Percentiles rank a stretch among this genome's conserved stretches.
Conservation (phyloP, 2,888 invertebrate genomes). For the Ochlodes sylvanus region DNA sequence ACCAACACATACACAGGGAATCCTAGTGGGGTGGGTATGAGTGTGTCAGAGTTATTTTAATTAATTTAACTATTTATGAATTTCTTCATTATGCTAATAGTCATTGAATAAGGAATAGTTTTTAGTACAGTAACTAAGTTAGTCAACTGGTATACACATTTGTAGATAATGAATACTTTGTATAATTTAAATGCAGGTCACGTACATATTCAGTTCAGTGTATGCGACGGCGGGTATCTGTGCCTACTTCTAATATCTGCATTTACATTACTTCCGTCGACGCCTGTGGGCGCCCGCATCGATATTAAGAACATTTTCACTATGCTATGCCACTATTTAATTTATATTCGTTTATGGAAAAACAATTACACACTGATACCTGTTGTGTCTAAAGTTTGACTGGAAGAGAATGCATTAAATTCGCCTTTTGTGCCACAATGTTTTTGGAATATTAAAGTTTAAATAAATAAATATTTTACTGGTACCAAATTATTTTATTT, state of each 20-base stretch:
- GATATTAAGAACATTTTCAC: slow-evolving; percentile 56
- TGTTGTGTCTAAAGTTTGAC: too few relatives aligned
- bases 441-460: too few relatives aligned
- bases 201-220: slow-evolving; percentile 64
- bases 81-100: too few relatives aligned
- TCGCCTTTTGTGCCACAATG: too few relatives aligned
- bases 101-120: not conserved
- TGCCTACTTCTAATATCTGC: slow-evolving; percentile 59
- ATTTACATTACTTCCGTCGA: slow-evolving; percentile 72
- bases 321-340: slow-evolving; percentile 40
- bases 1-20: too few relatives aligned
- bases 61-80: too few relatives aligned
- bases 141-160: not conserved
- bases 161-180: slow-evolving; percentile 20
- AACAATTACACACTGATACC: not conserved
- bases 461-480: too few relatives aligned
- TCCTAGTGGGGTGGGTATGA: too few relatives aligned
- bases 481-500: too few relatives aligned
- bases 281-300: slow-evolving; percentile 77
- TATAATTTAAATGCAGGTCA: slow-evolving; percentile 60
- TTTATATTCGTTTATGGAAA: slow-evolving; percentile 27
- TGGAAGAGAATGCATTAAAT: too few relatives aligned
- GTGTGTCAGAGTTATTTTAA: too few relatives aligned
- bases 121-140: slow-evolving; percentile 4
- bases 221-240: slow-evolving; percentile 55